phyloP scores from a whole-genome alignment of 2,888 invertebrate genomes.

The Eilema sororculum region DNA sequence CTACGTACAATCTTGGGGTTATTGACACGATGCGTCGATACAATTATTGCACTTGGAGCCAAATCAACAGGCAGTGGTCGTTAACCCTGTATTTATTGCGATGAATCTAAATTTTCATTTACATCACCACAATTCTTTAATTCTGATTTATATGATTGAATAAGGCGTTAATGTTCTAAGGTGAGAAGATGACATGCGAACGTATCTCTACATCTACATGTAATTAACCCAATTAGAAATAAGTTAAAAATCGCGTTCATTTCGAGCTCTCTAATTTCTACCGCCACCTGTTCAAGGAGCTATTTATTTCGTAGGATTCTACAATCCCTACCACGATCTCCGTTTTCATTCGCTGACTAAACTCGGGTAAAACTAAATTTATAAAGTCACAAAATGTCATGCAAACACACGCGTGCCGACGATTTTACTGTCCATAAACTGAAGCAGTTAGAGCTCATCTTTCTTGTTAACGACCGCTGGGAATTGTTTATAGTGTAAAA shows the following conservation, averaged over 20 bases:
- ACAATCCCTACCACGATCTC: slow-evolving; percentile 36
- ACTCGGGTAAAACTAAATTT: slow-evolving; percentile 60
- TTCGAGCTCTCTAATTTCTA: slow-evolving; percentile 42
- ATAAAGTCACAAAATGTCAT: slow-evolving; percentile 70
- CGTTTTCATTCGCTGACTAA: slow-evolving; percentile 42
- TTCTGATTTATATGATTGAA: slow-evolving; percentile 15
- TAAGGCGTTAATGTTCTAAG: slow-evolving; percentile 17
- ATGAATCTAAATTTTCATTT: slow-evolving; percentile 42
- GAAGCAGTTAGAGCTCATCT: slow-evolving; percentile 84
- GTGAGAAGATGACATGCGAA: slow-evolving; percentile 18
- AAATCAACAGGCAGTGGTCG: slow-evolving; percentile 46
- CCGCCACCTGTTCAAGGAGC: slow-evolving; percentile 49
- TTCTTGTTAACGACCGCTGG: slow-evolving; percentile 83
- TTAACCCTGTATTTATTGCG: slow-evolving; percentile 52
- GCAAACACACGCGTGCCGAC: slow-evolving; percentile 73
- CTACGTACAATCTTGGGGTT: slow-evolving; percentile 47
- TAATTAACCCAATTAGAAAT: slow-evolving; percentile 26
- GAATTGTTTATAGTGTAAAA: slow-evolving; percentile 85
- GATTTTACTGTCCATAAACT: slow-evolving; percentile 85
- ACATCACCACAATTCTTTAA: slow-evolving; percentile 24
- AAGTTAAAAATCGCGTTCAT: slow-evolving; percentile 25
- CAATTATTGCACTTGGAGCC: slow-evolving; percentile 46
- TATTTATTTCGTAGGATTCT: slow-evolving; percentile 48
- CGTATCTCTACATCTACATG: slow-evolving; percentile 20
- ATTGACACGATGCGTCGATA: slow-evolving; percentile 55